phyloP scores from a whole-genome alignment of 2,888 invertebrate species.

The Eupeodes latifasciatus region DNA sequence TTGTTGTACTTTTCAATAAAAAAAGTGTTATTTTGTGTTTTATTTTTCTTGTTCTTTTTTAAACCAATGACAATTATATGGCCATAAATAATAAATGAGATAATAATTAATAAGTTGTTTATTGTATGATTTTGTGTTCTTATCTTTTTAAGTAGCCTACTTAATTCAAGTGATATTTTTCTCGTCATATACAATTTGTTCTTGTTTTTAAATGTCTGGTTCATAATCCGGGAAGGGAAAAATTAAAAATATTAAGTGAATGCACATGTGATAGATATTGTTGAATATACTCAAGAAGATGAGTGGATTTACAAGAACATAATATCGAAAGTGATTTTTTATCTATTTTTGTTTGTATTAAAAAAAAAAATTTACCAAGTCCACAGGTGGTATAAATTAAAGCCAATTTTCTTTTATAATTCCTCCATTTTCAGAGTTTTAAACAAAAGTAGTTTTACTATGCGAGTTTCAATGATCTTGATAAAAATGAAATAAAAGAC shows the following conservation, averaged over 20 bases:
- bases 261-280: neutral
- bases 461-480: too few relatives aligned
- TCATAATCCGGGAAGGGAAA: neutral
- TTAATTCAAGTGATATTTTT: slow-evolving; percentile 22
- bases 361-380: neutral
- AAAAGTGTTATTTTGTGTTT: neutral
- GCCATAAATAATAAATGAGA: too few relatives aligned
- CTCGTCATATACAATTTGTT: neutral
- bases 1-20: neutral
- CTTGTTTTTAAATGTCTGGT: slow-evolving; percentile 3
- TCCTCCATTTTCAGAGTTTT: too few relatives aligned
- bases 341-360: neutral
- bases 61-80: too few relatives aligned
- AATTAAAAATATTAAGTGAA: too few relatives aligned
- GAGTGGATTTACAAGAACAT: neutral
- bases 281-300: neutral
- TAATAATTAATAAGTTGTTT: too few relatives aligned
- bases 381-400: too few relatives aligned
- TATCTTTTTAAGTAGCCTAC: slow-evolving; percentile 38
- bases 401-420: too few relatives aligned
- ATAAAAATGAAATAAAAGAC: too few relatives aligned
- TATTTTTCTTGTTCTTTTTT: slow-evolving; percentile 15
- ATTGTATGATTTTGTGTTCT: neutral
- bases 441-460: too few relatives aligned
- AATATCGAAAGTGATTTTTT: neutral